phyloP scores from a whole-genome alignment of 2,888 invertebrate species.

The Anagyrus pseudococci region DNA sequence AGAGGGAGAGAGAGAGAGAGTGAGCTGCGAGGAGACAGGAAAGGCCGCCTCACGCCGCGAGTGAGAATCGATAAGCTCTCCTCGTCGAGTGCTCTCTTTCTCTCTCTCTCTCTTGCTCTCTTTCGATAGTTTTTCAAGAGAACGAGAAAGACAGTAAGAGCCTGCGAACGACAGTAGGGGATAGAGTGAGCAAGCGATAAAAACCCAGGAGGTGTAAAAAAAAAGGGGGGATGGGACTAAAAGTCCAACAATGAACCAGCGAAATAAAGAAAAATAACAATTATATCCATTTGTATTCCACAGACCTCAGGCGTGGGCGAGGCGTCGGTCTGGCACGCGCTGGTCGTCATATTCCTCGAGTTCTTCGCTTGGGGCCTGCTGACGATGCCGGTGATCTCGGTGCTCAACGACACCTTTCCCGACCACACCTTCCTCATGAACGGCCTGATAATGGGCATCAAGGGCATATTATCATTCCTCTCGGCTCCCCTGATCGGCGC shows the following conservation, averaged over 20 bases:
- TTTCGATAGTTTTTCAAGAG: no score
- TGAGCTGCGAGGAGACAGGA: no score
- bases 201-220: no score
- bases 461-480: conserved; percentile 96
- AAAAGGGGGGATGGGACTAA: no score
- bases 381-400: conserved; percentile 94
- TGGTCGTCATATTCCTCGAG: conserved; percentile 99
- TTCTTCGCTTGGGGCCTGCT: conserved; percentile 99
- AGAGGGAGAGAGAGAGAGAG: neutral
- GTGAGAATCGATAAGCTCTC: no score
- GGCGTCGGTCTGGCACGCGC: conserved; percentile 97
- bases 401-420: conserved; percentile 96
- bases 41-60: no score
- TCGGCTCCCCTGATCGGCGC: conserved; percentile 97
- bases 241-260: neutral
- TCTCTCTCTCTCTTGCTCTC: no score
- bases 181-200: no score
- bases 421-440: conserved; percentile 99
- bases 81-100: no score
- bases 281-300: conserved; percentile 37
- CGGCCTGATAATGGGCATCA: conserved; percentile 98
- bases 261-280: neutral
- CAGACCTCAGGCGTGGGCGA: conserved; percentile 88
- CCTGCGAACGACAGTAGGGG: no score
- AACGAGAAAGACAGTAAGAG: no score